Conservation (phyloP, 2,888 invertebrate genomes). For the Osedax fenrisi region DNA sequence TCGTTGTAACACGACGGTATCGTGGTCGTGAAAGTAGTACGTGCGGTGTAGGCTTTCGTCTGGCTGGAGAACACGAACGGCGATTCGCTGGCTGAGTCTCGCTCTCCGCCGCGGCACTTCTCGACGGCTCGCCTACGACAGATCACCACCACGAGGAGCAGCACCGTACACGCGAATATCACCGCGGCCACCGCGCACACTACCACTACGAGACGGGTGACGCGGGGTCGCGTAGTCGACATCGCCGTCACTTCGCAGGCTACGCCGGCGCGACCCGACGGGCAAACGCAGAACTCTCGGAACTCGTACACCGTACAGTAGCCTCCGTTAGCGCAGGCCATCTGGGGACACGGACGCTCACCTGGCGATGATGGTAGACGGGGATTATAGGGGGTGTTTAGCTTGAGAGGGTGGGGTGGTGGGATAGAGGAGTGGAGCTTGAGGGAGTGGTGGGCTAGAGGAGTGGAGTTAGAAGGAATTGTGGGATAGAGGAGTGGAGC, state of each 20-base stretch:
- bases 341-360: neutral
- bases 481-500: too few relatives aligned
- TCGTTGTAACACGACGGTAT: neutral
- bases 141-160: neutral
- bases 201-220: neutral
- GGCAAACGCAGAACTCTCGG: neutral
- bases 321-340: neutral
- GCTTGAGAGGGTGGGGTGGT: too few relatives aligned
- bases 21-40: neutral
- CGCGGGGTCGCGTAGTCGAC: neutral
- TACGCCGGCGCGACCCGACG: neutral
- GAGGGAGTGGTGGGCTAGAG: too few relatives aligned
- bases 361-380: too few relatives aligned
- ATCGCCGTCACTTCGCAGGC: neutral
- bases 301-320: neutral
- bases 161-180: neutral
- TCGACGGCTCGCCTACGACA: neutral
- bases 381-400: too few relatives aligned
- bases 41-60: neutral
- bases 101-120: neutral
- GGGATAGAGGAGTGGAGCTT: too few relatives aligned
- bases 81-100: neutral
- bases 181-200: neutral
- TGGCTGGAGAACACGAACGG: neutral
- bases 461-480: too few relatives aligned